Base-by-base conservation (phyloP, 2,113 vertebrate genomes). In the Aptenodytes forsteri region DNA sequence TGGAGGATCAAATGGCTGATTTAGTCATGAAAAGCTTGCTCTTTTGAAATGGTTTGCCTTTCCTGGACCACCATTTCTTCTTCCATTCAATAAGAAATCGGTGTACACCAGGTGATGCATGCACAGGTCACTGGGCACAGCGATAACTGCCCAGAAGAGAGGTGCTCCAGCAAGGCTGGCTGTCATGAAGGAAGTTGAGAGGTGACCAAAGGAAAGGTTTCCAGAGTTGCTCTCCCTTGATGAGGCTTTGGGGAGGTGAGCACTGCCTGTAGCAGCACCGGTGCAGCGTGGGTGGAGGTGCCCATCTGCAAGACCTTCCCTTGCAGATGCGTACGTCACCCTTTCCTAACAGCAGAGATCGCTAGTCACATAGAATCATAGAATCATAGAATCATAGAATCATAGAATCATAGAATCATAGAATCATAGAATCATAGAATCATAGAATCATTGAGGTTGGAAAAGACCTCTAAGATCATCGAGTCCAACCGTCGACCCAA, bases 31-130 rank as follows among this genome's bases (percentile, higher is more conserved):
- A 50, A 67, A 21, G 3, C 25, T 55, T 4, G 21, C 30, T 79
- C 47, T 61, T 11, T 30, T 42, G 21, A 8, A 66, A 5, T 0
- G 22, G 23, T 73, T 46, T 1, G 0, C 52, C 32, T 67, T 29
- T n/a, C 13, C 76, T 1, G 23, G 54, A 9, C 66, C 67, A 1
- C 26, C 0, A 0, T 11, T 46, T 17, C 52, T 23, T 22, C 14
- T 2, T 16, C 17, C 29, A 12, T 30, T 10, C 0, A 0, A 11
- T 4, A 13, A 32, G 38, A 22, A 1, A 7, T 4, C 3, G 7
- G 1, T 2, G 27, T 4, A 3, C 40, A 6, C 4, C 58, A 4
- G 59, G 25, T 1, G 6, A 14, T 7, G 11, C 13, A 15, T 13
- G 6, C n/a, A 10, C 12, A 1, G 32, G 16, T 10, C 26, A 2